These are phyloP conservation scores for Geotrypetes seraphini DNA, from an alignment of 2,797 vertebrate genomes.

Conservation along the genomic window DNA sequence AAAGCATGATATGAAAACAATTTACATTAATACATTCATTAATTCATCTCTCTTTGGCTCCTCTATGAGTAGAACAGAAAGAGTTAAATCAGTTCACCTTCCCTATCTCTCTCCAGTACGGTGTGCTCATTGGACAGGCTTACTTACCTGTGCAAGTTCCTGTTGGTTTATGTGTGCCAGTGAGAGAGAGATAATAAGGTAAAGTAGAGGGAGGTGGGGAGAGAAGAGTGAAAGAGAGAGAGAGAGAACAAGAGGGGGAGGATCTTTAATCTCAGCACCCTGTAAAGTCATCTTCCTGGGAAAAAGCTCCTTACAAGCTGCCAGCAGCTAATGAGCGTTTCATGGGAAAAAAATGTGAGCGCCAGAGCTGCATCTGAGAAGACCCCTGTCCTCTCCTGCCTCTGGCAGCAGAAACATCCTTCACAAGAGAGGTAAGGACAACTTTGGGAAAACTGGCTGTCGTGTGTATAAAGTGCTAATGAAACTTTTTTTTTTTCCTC, in stretches of 20 bases:
- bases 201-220: too few relatives aligned
- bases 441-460: neutral
- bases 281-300: neutral
- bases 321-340: neutral
- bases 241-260: constrained; percentile 5
- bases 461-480: too few relatives aligned
- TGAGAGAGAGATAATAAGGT: constrained; percentile 1
- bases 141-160: constrained; percentile 16
- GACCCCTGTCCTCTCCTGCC: neutral
- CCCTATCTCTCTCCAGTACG: constrained; percentile 5
- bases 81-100: constrained; percentile 19
- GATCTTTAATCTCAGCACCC: constrained; percentile 1
- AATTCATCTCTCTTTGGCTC: too few relatives aligned
- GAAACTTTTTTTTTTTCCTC: too few relatives aligned
- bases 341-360: neutral
- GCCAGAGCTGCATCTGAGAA: neutral
- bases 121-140: constrained; percentile 21
- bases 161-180: too few relatives aligned
- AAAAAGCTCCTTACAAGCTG: neutral
- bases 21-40: too few relatives aligned
- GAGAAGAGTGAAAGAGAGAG: neutral
- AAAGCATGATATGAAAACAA: too few relatives aligned
- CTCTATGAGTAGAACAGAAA: constrained; percentile 2
- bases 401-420: constrained; percentile 4
- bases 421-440: constrained; percentile 24